Base-by-base conservation (phyloP, 30 jellyfish, hydroid and myxozoan species). In the Pelagia noctiluca region DNA sequence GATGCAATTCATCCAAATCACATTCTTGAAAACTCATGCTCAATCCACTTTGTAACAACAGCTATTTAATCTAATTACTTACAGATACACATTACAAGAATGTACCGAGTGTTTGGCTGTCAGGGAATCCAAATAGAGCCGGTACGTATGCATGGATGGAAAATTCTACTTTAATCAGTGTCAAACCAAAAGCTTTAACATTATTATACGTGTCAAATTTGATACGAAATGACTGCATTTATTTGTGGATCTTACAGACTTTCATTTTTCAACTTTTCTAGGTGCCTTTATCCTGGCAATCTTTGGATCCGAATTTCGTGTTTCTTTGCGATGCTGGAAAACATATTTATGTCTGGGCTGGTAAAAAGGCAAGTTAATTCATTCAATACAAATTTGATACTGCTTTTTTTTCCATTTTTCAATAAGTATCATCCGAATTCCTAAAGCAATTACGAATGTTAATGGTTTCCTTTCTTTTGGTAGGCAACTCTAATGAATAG, bases 81-180 rank as follows among this genome's bases (percentile, higher is more conserved):
- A 5, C 71, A 88, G 97, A 81, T 82, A 31, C 95, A 95, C 73
- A 74, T 90, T 34, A 88, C 97, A 11, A 74, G 93, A 32, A 76
- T 95, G 90, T 95, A 86, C 80, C 93, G 99, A 0, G 67, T 95
- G 32, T 63, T 83, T 74, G 99, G 99, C 36, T 78, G 75, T 12
- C 99, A 89, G 33, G 99, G 99, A 10, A 90, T 95, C 19, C 89
- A 86, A 19, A 90, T 95, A 25, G 99, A 95, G 46, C 99, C 99
- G 80, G 99, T 95, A 78, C 19, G 76, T 24, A 33, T 42, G n/a
- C n/a, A n/a, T n/a, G n/a, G n/a, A n/a, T n/a, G n/a, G n/a, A n/a
- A n/a, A n/a, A n/a, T n/a, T n/a, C n/a, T n/a, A n/a, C n/a, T n/a
- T n/a, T n/a, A n/a, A n/a, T n/a, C n/a, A n/a, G n/a, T n/a, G n/a